Evolutionary conservation across 1,140 invertebrate genomes (phyloP).

Genomic region (Trissolcus basalis): DNA sequence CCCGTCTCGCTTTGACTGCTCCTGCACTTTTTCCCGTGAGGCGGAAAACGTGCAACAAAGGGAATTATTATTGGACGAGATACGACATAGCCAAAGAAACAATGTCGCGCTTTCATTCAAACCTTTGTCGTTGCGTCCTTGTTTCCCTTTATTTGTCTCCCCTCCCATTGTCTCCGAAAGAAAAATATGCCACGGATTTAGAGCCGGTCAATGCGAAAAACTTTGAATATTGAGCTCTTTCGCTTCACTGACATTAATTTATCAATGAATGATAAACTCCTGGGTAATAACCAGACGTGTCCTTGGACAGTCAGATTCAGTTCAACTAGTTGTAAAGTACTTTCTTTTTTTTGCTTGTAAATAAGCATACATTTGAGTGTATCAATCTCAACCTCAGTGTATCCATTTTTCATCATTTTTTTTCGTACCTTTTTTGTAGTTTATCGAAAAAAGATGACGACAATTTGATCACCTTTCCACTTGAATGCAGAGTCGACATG

Average conservation of each 20-base stretch:
- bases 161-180: slow-evolving; percentile 34
- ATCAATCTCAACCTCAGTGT: no score
- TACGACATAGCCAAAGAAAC: slow-evolving; percentile 53
- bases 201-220: slow-evolving; percentile 37
- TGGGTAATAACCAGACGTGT: no score
- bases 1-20: slow-evolving; percentile 39
- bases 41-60: slow-evolving; percentile 58
- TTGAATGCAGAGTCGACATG: slow-evolving; percentile 9
- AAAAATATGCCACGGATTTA: slow-evolving; percentile 51
- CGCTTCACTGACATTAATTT: slow-evolving; percentile 34
- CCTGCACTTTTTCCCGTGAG: slow-evolving; percentile 49
- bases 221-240: slow-evolving; percentile 47
- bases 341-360: no score
- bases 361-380: no score
- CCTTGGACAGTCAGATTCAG: no score
- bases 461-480: slow-evolving; percentile 14
- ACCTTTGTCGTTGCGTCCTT: slow-evolving; percentile 43
- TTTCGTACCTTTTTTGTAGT: no score
- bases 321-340: no score
- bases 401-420: no score
- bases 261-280: no score
- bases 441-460: slow-evolving; percentile 17
- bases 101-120: slow-evolving; percentile 59
- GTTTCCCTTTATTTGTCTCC: slow-evolving; percentile 44
- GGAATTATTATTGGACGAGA: slow-evolving; percentile 62